Evolutionary conservation across 2,888 invertebrate genomes (phyloP).

Genomic region (Cacoxenus indagator): DNA sequence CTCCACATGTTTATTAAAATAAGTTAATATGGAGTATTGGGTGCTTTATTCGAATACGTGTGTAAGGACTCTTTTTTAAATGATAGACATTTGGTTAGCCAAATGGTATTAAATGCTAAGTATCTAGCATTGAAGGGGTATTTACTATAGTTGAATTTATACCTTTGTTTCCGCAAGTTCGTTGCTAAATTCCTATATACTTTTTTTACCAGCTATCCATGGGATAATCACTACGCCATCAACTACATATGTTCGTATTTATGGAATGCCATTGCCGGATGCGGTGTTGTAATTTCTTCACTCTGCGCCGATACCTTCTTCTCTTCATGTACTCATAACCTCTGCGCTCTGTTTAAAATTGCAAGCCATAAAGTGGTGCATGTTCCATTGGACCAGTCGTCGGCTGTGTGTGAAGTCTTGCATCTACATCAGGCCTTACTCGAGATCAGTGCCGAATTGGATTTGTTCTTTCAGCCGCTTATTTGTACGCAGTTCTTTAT

Average conservation of each 20-base stretch:
- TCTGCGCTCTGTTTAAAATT: slow-evolving; percentile 45
- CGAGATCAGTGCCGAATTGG: slow-evolving; percentile 34
- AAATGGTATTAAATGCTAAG: no score
- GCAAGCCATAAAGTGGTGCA: slow-evolving; percentile 37
- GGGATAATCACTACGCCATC: slow-evolving; percentile 35
- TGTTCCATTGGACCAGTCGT: slow-evolving; percentile 13
- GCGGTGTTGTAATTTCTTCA: slow-evolving; percentile 28
- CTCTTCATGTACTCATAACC: slow-evolving; percentile 34
- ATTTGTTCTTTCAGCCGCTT: slow-evolving; percentile 34
- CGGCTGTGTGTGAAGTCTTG: slow-evolving; percentile 25
- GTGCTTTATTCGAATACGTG: no score
- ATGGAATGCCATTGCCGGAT: slow-evolving; percentile 29
- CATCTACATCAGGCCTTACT: slow-evolving; percentile 36
- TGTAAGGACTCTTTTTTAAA: no score
- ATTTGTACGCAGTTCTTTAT: slow-evolving; percentile 41
- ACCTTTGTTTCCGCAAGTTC: background rate
- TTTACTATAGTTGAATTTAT: background rate
- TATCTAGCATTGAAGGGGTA: no score
- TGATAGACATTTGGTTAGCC: no score
- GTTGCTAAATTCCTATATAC: no score
- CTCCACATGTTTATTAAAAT: no score
- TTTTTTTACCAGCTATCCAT: slow-evolving; percentile 36
- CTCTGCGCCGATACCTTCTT: slow-evolving; percentile 42
- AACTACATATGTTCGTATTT: slow-evolving; percentile 34
- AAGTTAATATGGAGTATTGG: no score